Conservation (phyloP, 2,888 invertebrate genomes). For the Mythimna vitellina region DNA sequence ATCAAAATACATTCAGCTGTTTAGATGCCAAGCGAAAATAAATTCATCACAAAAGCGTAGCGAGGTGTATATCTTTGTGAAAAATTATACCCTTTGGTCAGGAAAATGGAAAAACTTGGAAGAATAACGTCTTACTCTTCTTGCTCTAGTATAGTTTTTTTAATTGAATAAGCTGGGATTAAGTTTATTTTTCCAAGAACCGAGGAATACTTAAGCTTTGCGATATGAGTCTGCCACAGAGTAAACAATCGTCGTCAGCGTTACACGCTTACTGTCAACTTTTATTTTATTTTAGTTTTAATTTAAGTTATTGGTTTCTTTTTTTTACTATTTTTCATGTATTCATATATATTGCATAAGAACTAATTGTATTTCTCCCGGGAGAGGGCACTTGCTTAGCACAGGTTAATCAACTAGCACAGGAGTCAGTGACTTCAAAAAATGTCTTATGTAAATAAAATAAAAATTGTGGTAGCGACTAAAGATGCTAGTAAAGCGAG, state of each 20-base stretch:
- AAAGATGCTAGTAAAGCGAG: neutral
- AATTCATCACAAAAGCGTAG: conserved; percentile 52
- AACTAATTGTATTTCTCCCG: no score
- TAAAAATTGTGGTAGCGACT: neutral
- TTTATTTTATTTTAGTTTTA: no score
- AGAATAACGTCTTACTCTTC: conserved; percentile 10
- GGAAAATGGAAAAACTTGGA: conserved; percentile 40
- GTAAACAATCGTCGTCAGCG: neutral
- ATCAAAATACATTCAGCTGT: conserved; percentile 54
- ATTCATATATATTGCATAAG: no score
- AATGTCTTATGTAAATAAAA: no score
- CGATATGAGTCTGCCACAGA: neutral
- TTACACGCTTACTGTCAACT: no score
- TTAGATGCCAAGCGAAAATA: conserved; percentile 51
- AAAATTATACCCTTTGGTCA: conserved; percentile 32
- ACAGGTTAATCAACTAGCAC: no score
- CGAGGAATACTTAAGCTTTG: neutral
- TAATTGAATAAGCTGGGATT: conserved; percentile 17
- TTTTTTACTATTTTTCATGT: no score
- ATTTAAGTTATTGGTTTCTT: no score
- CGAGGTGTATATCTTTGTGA: conserved; percentile 33
- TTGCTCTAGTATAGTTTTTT: conserved; percentile 18
- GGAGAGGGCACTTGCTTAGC: no score
- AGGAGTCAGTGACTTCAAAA: no score
- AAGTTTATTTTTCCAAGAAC: conserved; percentile 8